Conservation (phyloP, 1,140 invertebrate genomes). For the Macrosteles quadrilineatus region DNA sequence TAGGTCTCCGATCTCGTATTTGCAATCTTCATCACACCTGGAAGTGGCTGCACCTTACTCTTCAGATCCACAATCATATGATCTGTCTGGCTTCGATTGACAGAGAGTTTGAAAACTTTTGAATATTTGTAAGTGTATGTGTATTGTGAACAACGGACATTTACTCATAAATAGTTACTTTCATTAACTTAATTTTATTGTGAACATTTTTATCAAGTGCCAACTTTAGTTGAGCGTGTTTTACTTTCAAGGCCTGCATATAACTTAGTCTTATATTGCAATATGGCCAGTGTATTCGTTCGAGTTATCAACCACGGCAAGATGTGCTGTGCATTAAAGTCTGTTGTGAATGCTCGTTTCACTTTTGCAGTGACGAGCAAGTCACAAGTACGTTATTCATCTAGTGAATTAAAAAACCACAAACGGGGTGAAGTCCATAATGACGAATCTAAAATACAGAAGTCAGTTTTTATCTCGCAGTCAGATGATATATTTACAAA, state of each 20-base stretch:
- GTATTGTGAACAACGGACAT: constrained; percentile 3
- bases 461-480: constrained; percentile 90
- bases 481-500: constrained; percentile 88
- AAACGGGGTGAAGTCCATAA: constrained; percentile 29
- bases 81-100: constrained; percentile 67
- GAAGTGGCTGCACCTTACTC: constrained; percentile 91
- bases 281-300: not conserved
- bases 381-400: not conserved
- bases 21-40: constrained; percentile 84
- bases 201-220: not conserved
- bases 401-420: not conserved
- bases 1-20: constrained; percentile 79
- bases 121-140: not conserved
- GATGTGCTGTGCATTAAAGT: not conserved
- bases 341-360: not conserved
- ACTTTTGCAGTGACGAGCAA: not conserved
- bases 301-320: not conserved
- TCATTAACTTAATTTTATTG: not conserved
- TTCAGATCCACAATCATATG: constrained; percentile 81
- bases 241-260: no score
- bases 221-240: not conserved
- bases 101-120: constrained; percentile 31
- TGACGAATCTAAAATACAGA: constrained; percentile 60
- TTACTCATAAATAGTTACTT: constrained; percentile 31
- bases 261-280: no score